A percentile compares a stretch with the other conserved stretches of the same genome.
These are phyloP conservation scores for Enteromius argenteus DNA, from an alignment of 2,797 vertebrate genomes.

Conservation along the genomic window DNA sequence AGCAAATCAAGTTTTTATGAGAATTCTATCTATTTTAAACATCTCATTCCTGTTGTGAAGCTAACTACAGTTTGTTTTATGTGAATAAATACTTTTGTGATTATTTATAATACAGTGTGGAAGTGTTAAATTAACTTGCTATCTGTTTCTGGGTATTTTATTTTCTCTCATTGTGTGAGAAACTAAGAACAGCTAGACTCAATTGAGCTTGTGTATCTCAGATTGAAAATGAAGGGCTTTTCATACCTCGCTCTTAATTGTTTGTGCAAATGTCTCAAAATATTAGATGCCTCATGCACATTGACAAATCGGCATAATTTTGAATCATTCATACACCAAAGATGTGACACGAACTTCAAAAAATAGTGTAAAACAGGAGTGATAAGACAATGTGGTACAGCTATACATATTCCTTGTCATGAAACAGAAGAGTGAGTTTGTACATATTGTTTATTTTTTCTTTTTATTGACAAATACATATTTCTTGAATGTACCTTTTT, in stretches of 20 bases:
- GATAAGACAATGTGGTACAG: neutral
- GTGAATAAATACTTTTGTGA: constrained; percentile 43
- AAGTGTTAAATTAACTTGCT: neutral
- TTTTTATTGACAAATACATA: constrained; percentile 49
- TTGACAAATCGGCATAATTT: constrained; percentile 40
- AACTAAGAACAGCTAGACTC: neutral
- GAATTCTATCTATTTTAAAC: constrained; percentile 31
- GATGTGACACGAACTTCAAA: constrained; percentile 50
- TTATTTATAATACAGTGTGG: constrained; percentile 48
- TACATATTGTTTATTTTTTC: neutral
- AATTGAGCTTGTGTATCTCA: constrained; percentile 1
- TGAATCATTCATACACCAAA: constrained; percentile 66
- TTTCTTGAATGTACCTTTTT: constrained; percentile 56
- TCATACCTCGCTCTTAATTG: neutral
- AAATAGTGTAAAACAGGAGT: neutral
- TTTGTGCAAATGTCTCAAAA: constrained; percentile 33
- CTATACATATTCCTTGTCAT: neutral
- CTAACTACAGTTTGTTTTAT: constrained; percentile 19
- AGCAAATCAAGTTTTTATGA: constrained; percentile 45
- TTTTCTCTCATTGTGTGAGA: constrained; percentile 1
- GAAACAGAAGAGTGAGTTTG: constrained; percentile 22
- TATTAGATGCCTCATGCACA: constrained; percentile 12
- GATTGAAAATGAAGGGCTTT: constrained; percentile 50
- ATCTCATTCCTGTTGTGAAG: constrained; percentile 35
- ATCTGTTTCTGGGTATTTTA: neutral